Base-by-base conservation (phyloP, 2,888 invertebrate genomes). In the Dolichomitus sp. region DNA sequence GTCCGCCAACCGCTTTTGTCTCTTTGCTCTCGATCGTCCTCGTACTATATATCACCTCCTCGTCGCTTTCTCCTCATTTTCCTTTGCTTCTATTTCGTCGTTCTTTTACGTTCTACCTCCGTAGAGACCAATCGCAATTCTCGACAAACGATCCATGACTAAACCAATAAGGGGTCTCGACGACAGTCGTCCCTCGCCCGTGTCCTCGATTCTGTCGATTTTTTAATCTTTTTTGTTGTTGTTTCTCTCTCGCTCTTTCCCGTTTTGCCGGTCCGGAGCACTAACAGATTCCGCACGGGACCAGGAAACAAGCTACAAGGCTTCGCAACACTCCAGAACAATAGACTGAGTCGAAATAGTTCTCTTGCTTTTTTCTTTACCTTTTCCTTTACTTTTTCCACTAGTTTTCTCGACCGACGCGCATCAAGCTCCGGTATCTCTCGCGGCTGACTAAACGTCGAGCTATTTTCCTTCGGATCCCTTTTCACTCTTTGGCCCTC, bases 111-210 rank as follows among this genome's bases (percentile, higher is more conserved):
- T 57, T 50, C 45, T 12, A 52, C 19, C 75, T 40, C 69, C 69
- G 33, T 68, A 78, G 86, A 86, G 87, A 88, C 86, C 88, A 86
- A 90, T 89, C 86, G 85, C 73, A 81, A 81, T 81, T 81, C 61
- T 50, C 85, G 81, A 72, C 88, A 84, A 88, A 90, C 89, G 89
- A 87, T 86, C 90, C 90, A 89, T 90, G 89, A 90, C 90, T 88
- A 88, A 89, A 89, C 89, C 90, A 90, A 90, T 91, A 90, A 89
- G 87, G 87, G 87, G 84, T 84, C 80, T 79, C 81, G 84, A 83
- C 83, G 66, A 72, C 70, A 45, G 40, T 27, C 52, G 27, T 61
- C 72, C 61, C 45, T 57, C 30, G 48, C 48, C 23, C 11, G 33
- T 37, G 59, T 69, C 65, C 63, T 77, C 40, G 57, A 42, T 50